These are phyloP conservation scores for Thamnaconus septentrionalis DNA, from an alignment of 2,113 vertebrate species.

Conservation along the genomic window DNA sequence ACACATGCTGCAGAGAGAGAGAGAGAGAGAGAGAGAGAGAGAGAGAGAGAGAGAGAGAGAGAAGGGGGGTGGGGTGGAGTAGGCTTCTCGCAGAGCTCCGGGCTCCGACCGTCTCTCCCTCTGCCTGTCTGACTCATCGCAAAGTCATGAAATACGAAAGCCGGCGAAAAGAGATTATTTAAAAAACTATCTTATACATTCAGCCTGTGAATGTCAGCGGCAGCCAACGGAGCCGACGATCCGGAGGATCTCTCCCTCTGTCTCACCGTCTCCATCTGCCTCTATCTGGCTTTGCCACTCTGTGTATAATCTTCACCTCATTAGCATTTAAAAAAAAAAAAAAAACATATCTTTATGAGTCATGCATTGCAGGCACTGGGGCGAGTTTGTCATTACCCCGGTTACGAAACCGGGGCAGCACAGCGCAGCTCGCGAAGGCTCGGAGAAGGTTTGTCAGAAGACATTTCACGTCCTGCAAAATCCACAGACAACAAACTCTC, in stretches of 20 bases:
- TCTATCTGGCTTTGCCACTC: conserved; percentile 48
- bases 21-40: neutral
- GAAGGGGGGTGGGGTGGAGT: conserved; percentile 23
- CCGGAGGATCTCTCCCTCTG: conserved; percentile 30
- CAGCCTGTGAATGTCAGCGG: conserved; percentile 25
- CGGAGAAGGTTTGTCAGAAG: conserved; percentile 37
- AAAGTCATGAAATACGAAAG: conserved; percentile 64
- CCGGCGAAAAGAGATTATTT: conserved; percentile 61
- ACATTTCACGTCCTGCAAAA: conserved; percentile 3
- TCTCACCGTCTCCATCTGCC: conserved; percentile 48
- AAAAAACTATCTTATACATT: conserved; percentile 51
- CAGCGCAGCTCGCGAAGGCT: conserved; percentile 33
- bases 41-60: conserved; percentile 15
- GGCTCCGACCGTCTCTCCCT: conserved; percentile 36
- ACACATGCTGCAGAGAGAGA: conserved; percentile 17
- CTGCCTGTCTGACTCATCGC: conserved; percentile 54
- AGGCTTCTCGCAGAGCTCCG: conserved; percentile 35
- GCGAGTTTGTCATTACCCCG: conserved; percentile 56
- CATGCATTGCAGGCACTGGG: conserved; percentile 55
- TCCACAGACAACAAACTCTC: neutral
- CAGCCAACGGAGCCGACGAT: conserved; percentile 44
- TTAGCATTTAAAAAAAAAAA: conserved; percentile 63
- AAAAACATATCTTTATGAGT: conserved; percentile 67
- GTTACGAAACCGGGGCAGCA: conserved; percentile 52
- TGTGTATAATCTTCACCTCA: conserved; percentile 65